phyloP scores from a whole-genome alignment of 2,113 vertebrate species.

The Plectropomus leopardus region DNA sequence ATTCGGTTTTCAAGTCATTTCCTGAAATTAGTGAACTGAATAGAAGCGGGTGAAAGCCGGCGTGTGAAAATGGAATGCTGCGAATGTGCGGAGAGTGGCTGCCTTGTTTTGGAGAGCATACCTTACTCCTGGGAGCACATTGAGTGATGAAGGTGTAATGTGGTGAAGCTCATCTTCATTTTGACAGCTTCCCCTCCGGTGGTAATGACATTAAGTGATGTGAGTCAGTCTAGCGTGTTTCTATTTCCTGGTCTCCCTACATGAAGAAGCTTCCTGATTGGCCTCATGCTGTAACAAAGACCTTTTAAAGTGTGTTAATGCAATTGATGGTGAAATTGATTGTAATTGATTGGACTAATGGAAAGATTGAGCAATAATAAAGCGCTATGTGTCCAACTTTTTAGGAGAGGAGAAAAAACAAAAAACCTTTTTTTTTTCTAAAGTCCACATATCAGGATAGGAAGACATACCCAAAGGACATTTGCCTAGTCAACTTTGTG shows the following conservation, averaged over 20 bases:
- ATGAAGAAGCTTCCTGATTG: constrained; percentile 56
- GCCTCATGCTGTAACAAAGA: constrained; percentile 45
- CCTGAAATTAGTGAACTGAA: constrained; percentile 63
- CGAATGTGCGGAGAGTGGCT: constrained; percentile 20
- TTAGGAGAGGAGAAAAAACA: neutral
- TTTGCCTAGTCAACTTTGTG: constrained; percentile 70
- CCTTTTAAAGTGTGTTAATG: constrained; percentile 47
- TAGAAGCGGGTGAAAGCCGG: constrained; percentile 17
- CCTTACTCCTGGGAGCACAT: constrained; percentile 43
- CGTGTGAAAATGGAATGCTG: constrained; percentile 26
- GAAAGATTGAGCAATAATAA: constrained; percentile 28
- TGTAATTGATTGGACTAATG: constrained; percentile 52
- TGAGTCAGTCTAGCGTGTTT: constrained; percentile 63
- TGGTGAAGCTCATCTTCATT: constrained; percentile 72
- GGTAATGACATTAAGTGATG: constrained; percentile 77
- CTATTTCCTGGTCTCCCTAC: constrained; percentile 66
- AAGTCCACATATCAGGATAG: constrained; percentile 47
- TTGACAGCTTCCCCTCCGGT: constrained; percentile 71
- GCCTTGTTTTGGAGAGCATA: constrained; percentile 49
- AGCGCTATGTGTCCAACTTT: constrained; percentile 37
- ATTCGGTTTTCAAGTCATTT: constrained; percentile 56
- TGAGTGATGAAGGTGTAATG: constrained; percentile 55
- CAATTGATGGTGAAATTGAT: constrained; percentile 49
- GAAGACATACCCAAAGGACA: constrained; percentile 69
- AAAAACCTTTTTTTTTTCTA: constrained; percentile 27